Base-by-base conservation (phyloP, 2,888 invertebrate species). In the Furcula furcula region DNA sequence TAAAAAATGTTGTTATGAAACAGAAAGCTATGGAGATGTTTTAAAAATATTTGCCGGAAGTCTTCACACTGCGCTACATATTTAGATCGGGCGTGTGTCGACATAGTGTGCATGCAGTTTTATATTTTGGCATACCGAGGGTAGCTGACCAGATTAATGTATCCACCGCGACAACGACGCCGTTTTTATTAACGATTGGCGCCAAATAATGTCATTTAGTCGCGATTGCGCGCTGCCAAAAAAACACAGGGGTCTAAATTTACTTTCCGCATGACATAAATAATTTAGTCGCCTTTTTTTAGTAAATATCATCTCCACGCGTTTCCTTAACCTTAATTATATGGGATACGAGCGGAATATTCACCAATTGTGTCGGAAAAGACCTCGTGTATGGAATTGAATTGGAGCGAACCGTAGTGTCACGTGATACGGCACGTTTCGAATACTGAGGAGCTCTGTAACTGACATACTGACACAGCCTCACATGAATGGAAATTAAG, bases 121-220 rank as follows among this genome's bases (percentile, higher is more conserved):
- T 37, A 51, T 12, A 54, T 46, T 46, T 57, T 60, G 55, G 55
- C 44, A 62, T 60, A 35, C 31, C 41, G 39, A 40, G 36, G 36
- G 48, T 53, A 39, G 13, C 22, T 30, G 49, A 31, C 37, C 40
- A 43, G 42, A 55, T 46, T 45, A 49, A 51, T 44, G 50, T 46
- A 44, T 47, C 45, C 40, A 56, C 58, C 55, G 49, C 55, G 73
- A 66, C 71, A 71, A 57, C 64, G 69, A 41, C 68, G 69, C 68
- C 71, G 65, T 57, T 54, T 74, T 81, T 84, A 87, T 87, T 84
- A 81, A 74, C 62, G 72, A 67, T 76, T 67, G 87, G 87, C 87
- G 87, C 87, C 87, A 73, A 73, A 77, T 77, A 70, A 73, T 62
- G 63, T 59, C 60, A 53, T 62, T 62, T 58, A 54, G 69, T 67